Conservation (phyloP, 92 coral and sea anemone genomes). For the Umimayanthus chanpuru region DNA sequence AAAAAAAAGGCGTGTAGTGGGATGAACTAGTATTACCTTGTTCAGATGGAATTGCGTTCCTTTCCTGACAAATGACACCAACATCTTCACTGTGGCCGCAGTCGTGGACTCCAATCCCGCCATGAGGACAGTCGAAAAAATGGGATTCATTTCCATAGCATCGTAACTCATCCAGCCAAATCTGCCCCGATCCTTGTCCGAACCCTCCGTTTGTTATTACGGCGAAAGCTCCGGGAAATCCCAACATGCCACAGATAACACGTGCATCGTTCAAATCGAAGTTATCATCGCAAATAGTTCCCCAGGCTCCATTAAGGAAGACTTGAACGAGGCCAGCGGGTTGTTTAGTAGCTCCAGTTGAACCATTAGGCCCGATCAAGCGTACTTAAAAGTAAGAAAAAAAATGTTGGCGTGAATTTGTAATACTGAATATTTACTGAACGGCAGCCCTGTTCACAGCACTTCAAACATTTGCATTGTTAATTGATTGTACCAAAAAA, state of each 20-base stretch:
- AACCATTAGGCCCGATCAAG: no score
- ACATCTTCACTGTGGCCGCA: background rate
- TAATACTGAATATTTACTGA: no score
- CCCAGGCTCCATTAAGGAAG: background rate
- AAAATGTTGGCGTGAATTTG: no score
- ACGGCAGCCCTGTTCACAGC: no score
- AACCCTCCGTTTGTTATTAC: background rate
- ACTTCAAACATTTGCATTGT: no score
- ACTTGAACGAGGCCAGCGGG: background rate
- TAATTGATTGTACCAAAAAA: no score
- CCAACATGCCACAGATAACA: slow-evolving; percentile 14
- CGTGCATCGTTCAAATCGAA: background rate
- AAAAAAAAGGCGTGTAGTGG: no score
- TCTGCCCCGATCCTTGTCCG: background rate
- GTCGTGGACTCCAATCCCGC: background rate
- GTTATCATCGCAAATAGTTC: slow-evolving; percentile 2
- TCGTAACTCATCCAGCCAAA: background rate
- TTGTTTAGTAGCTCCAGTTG: no score
- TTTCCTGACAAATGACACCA: background rate
- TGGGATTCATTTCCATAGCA: slow-evolving; percentile 5
- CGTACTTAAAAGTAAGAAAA: no score
- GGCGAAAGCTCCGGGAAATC: slow-evolving; percentile 6
- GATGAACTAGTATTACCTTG: background rate
- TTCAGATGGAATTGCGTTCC: background rate
- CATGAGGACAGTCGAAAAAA: background rate